phyloP scores from a whole-genome alignment of 2,888 invertebrate species.

The Atrina japonica region DNA sequence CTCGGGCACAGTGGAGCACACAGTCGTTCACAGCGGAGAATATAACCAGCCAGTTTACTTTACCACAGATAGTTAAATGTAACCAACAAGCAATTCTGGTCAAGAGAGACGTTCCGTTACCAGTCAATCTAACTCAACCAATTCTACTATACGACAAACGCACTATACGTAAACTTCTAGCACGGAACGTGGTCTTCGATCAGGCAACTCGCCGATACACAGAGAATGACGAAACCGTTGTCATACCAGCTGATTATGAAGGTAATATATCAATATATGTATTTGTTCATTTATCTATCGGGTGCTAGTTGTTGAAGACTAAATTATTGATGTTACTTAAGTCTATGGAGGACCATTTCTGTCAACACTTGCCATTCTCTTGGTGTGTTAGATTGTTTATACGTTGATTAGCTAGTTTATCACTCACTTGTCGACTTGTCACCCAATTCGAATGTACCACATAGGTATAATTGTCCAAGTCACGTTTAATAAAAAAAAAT shows the following conservation, averaged over 20 bases:
- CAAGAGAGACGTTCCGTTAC: constrained; percentile 53
- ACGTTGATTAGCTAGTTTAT: too few species aligned
- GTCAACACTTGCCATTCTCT: too few species aligned
- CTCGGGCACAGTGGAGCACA: constrained; percentile 66
- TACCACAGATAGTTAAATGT: constrained; percentile 67
- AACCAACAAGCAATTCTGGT: constrained; percentile 59
- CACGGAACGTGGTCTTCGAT: constrained; percentile 62
- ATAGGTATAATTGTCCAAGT: too few species aligned
- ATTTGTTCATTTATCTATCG: too few species aligned
- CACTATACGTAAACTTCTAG: constrained; percentile 64
- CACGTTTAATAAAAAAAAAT: too few species aligned
- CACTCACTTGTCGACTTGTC: too few species aligned
- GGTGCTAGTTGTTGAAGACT: too few species aligned
- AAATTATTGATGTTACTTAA: too few species aligned
- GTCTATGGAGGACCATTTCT: too few species aligned
- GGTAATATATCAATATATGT: constrained; percentile 49
- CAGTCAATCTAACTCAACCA: constrained; percentile 64
- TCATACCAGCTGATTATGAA: constrained; percentile 70
- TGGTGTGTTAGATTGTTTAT: too few species aligned
- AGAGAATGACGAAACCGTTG: constrained; percentile 70
- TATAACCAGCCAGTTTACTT: constrained; percentile 59
- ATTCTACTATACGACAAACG: constrained; percentile 64
- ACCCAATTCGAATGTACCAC: too few species aligned
- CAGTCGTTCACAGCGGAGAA: constrained; percentile 64
- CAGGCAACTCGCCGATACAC: constrained; percentile 49